phyloP scores from a whole-genome alignment of 23 tunicate species.

The Corella eumyota region DNA sequence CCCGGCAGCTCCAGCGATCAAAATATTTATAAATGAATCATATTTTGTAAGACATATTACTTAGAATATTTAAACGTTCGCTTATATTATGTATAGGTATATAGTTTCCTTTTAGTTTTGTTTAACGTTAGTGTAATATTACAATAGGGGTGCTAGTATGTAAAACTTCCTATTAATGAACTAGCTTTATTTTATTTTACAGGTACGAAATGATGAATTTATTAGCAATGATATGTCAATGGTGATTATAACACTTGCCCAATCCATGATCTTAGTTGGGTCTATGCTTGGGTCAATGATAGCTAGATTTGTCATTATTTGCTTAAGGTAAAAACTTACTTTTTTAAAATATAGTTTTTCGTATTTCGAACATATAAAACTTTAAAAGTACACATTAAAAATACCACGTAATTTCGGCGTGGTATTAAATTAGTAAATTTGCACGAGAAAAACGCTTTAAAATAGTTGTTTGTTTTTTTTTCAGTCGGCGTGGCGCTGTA shows the following conservation, averaged over 20 bases:
- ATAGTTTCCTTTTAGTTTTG: too few relatives aligned
- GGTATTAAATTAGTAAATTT: too few relatives aligned
- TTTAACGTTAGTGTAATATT: too few relatives aligned
- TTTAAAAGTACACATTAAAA: too few relatives aligned
- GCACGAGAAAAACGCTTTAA: too few relatives aligned
- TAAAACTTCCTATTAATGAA: too few relatives aligned
- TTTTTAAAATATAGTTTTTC: too few relatives aligned
- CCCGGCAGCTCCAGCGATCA: constrained; percentile 10
- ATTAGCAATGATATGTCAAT: background rate
- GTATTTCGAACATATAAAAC: too few relatives aligned
- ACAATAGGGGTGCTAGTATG: too few relatives aligned
- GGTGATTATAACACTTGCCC: background rate
- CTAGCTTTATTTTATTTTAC: background rate
- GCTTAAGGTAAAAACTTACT: background rate
- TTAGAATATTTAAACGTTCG: too few relatives aligned
- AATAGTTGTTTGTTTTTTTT: constrained; percentile 2
- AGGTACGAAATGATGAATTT: background rate
- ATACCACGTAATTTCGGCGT: too few relatives aligned
- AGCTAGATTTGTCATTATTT: background rate
- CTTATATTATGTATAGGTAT: too few relatives aligned
- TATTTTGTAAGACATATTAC: constrained; percentile 2
- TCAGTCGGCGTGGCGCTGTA: constrained; percentile 23
- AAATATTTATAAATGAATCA: constrained; percentile 10
- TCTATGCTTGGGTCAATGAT: background rate
- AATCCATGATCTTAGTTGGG: constrained; percentile 1